phyloP scores from a whole-genome alignment of 2,113 vertebrate species.

The Baryphthengus martii region DNA sequence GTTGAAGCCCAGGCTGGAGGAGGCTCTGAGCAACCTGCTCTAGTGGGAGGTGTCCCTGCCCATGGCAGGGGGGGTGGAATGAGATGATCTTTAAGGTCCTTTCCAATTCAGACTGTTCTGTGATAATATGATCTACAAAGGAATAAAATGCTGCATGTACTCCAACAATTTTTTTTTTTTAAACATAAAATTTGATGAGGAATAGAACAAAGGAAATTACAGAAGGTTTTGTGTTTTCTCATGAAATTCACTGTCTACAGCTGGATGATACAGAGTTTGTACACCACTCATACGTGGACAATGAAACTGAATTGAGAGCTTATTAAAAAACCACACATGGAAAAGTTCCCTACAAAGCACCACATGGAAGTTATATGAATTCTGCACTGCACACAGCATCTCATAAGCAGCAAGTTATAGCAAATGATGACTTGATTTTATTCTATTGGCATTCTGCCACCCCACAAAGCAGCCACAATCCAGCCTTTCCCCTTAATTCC shows the following conservation, averaged over 20 bases:
- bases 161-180: neutral
- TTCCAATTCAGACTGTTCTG: no score
- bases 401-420: neutral
- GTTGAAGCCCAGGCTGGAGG: no score
- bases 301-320: neutral
- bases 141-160: neutral
- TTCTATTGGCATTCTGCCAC: neutral
- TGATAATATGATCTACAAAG: neutral
- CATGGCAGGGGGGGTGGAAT: no score
- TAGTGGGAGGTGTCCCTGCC: no score
- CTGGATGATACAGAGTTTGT: neutral
- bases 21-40: no score
- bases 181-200: neutral
- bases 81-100: no score
- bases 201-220: neutral
- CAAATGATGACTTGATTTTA: neutral
- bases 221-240: neutral
- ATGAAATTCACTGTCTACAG: neutral
- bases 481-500: neutral
- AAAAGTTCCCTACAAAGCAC: neutral
- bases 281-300: neutral
- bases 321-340: slow-evolving; percentile 8
- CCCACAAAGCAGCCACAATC: neutral
- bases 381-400: neutral
- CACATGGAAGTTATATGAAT: neutral